Evolutionary conservation across 2,888 invertebrate genomes (phyloP).

Genomic region (Imbricaverruca yamaguchii): DNA sequence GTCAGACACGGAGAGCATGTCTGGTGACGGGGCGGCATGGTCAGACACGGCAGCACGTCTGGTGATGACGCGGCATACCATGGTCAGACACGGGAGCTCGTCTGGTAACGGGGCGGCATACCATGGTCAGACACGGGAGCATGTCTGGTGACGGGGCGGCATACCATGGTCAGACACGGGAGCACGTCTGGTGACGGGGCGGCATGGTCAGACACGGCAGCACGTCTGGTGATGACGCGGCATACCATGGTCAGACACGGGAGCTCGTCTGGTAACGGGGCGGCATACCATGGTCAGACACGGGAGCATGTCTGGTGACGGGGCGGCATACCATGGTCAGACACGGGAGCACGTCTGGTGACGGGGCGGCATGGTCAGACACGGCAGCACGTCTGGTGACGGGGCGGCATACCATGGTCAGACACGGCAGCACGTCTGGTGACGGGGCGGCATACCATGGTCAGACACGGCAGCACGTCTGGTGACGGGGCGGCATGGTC

Average conservation of each 20-base stretch:
- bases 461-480: background rate
- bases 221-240: background rate
- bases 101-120: background rate
- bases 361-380: no score
- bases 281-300: no score
- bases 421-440: background rate
- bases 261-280: background rate
- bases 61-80: background rate
- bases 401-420: no score
- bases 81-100: background rate
- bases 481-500: background rate
- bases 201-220: background rate
- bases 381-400: background rate
- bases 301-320: background rate
- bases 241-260: no score
- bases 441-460: no score
- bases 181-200: background rate
- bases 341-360: background rate
- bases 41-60: background rate
- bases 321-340: no score
- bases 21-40: background rate
- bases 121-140: no score
- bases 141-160: background rate
- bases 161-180: no score
- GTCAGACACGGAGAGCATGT: background rate